Conservation (phyloP, 2,888 invertebrate genomes). For the Rhorus exstirpatorius region DNA sequence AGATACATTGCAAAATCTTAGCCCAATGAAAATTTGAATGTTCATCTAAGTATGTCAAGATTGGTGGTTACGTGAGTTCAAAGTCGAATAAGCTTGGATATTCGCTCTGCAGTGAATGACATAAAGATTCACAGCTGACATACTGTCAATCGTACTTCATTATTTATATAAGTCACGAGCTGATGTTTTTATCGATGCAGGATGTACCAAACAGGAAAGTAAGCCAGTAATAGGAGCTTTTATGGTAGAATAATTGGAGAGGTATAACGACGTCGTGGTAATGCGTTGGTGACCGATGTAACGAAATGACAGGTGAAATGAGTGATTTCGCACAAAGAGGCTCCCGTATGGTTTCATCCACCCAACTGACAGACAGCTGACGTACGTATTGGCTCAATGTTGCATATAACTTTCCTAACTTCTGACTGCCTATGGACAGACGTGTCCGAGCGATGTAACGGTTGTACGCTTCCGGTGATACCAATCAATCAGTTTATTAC, state of each 20-base stretch:
- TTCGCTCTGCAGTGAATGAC: too few relatives aligned
- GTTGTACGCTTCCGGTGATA: constrained; percentile 79
- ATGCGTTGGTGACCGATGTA: constrained; percentile 51
- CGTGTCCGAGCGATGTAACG: constrained; percentile 77
- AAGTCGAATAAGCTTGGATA: too few relatives aligned
- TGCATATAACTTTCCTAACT: constrained; percentile 34
- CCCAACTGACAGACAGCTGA: constrained; percentile 54
- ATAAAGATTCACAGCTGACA: too few relatives aligned
- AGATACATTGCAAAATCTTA: too few relatives aligned
- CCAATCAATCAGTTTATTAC: constrained; percentile 84
- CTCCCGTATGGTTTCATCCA: constrained; percentile 25
- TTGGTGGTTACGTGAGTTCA: neutral
- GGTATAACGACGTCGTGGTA: constrained; percentile 37
- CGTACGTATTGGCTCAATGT: constrained; percentile 46
- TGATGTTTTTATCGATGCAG: too few relatives aligned
- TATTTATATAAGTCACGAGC: too few relatives aligned
- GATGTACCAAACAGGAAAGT: constrained; percentile 9
- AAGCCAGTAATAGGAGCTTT: constrained; percentile 6
- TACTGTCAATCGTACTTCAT: too few relatives aligned
- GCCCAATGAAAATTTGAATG: too few relatives aligned
- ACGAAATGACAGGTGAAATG: constrained; percentile 67
- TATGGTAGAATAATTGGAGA: constrained; percentile 26
- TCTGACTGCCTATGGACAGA: constrained; percentile 62
- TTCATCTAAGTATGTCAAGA: too few relatives aligned
- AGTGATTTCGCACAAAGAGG: constrained; percentile 61